phyloP scores from a whole-genome alignment of 1,140 invertebrate species.

The Argopecten irradians region DNA sequence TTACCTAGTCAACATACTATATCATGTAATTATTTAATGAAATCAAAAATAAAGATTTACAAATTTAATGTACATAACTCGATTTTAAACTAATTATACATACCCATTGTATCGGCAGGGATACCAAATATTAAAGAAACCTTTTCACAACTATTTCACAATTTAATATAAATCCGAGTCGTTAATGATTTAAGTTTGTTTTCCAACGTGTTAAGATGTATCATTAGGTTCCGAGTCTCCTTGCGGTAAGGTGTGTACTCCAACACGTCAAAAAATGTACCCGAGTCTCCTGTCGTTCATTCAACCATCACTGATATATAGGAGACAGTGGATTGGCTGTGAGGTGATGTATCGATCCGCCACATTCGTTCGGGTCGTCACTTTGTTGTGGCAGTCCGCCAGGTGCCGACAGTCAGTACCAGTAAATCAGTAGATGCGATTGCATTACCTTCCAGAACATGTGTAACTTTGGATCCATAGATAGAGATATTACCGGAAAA shows the following conservation, averaged over 20 bases:
- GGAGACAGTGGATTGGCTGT: background rate
- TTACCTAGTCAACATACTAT: too few species aligned
- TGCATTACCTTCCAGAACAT: background rate
- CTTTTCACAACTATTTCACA: too few species aligned
- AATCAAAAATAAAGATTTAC: too few species aligned
- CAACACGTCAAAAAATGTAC: too few species aligned
- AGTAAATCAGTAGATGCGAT: background rate
- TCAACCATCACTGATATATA: background rate
- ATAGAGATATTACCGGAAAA: too few species aligned
- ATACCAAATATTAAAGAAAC: background rate
- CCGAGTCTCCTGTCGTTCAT: background rate
- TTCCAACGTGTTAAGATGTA: background rate
- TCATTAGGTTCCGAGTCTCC: too few species aligned
- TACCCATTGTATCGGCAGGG: background rate
- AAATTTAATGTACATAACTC: too few species aligned
- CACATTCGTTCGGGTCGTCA: background rate
- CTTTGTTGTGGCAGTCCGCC: background rate
- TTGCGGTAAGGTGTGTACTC: too few species aligned
- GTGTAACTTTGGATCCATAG: background rate
- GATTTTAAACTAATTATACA: too few species aligned
- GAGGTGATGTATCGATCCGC: background rate
- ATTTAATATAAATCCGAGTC: too few species aligned
- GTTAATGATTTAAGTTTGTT: too few species aligned
- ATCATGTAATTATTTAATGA: too few species aligned
- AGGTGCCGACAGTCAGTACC: background rate